These are phyloP conservation scores for Aurelia sp. DNA, from an alignment of 30 jellyfish, hydroid and myxozoan genomes.

Conservation along the genomic window DNA sequence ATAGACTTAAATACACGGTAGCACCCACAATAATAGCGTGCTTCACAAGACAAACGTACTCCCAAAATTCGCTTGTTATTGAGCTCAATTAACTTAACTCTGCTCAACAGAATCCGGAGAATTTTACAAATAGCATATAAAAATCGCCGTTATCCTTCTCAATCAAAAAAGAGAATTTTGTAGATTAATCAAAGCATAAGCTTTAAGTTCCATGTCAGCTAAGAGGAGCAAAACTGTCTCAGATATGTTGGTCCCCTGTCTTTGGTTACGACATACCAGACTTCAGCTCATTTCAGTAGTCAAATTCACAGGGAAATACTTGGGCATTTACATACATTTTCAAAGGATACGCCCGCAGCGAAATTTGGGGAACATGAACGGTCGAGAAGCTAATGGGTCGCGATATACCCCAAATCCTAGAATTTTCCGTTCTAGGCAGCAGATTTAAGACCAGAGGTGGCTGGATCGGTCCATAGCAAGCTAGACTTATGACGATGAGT, in stretches of 20 bases:
- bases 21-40: neutral
- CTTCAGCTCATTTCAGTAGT: too few species aligned
- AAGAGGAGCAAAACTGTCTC: neutral
- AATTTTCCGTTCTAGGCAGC: too few species aligned
- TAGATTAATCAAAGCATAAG: constrained; percentile 20
- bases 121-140: constrained; percentile 11
- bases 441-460: too few species aligned
- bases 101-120: constrained; percentile 43
- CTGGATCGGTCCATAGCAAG: too few species aligned
- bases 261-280: neutral
- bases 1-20: neutral
- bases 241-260: neutral
- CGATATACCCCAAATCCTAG: too few species aligned
- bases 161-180: constrained; percentile 35
- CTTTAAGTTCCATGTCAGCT: neutral
- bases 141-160: constrained; percentile 37
- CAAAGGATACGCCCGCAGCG: too few species aligned
- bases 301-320: too few species aligned
- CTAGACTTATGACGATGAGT: too few species aligned
- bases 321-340: too few species aligned
- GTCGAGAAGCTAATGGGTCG: too few species aligned
- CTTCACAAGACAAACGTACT: neutral
- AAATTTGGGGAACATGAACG: too few species aligned
- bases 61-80: neutral
- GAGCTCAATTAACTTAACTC: constrained; percentile 12